Conservation (phyloP, 1,140 invertebrate genomes). For the Zophobas atratus region DNA sequence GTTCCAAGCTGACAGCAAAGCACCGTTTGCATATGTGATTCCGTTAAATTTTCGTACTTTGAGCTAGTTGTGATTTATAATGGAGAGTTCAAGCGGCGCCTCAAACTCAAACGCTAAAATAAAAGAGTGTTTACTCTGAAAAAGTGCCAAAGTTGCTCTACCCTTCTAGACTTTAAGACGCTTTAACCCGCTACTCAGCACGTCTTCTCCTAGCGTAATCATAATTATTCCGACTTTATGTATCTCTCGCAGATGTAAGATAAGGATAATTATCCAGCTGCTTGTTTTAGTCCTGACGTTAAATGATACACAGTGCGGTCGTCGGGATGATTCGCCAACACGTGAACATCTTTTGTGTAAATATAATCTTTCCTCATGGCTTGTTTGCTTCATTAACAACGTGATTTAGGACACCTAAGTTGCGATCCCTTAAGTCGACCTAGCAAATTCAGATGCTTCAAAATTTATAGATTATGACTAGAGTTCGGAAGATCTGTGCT, state of each 20-base stretch:
- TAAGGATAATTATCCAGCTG: conserved; percentile 30
- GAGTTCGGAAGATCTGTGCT: too few relatives aligned
- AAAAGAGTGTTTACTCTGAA: too few relatives aligned
- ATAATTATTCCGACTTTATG: conserved; percentile 32
- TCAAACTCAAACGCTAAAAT: too few relatives aligned
- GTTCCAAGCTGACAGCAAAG: too few relatives aligned
- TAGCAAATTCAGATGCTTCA: conserved; percentile 18
- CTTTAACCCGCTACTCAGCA: background rate
- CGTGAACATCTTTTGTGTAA: conserved; percentile 36
- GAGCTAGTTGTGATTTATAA: too few relatives aligned
- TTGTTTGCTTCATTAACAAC: conserved; percentile 30
- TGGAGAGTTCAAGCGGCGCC: too few relatives aligned
- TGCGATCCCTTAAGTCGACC: conserved; percentile 10
- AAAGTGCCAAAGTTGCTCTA: too few relatives aligned
- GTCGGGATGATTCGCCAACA: conserved; percentile 15
- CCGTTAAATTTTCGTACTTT: too few relatives aligned
- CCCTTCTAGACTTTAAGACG: background rate
- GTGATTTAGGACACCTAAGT: conserved; percentile 14
- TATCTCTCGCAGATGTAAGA: conserved; percentile 22
- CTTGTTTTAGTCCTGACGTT: conserved; percentile 34
- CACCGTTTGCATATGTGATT: too few relatives aligned
- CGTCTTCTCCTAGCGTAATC: conserved; percentile 33
- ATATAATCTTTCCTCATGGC: conserved; percentile 31
- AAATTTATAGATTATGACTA: conserved; percentile 22
- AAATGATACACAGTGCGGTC: conserved; percentile 18